Conservation (phyloP, 1,140 invertebrate genomes). For the Branchinecta lynchi region DNA sequence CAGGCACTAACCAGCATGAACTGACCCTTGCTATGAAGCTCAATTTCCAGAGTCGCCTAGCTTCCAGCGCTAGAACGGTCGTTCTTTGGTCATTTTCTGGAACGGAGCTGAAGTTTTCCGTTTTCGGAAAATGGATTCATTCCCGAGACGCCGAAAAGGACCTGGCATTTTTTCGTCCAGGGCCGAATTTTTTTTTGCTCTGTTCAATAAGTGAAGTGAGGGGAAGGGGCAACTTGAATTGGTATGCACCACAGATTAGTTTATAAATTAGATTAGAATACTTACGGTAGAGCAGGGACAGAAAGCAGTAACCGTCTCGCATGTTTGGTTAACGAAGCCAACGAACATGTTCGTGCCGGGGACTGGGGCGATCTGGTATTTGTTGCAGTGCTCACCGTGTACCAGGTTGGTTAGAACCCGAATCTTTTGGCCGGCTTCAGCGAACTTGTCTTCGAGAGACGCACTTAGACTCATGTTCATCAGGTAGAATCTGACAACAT, state of each 20-base stretch:
- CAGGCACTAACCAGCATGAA: no score
- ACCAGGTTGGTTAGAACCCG: slow-evolving; percentile 59
- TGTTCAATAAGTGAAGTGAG: no score
- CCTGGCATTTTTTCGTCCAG: no score
- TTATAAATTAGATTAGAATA: slow-evolving; percentile 18
- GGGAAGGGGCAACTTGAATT: no score
- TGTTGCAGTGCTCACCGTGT: slow-evolving; percentile 74
- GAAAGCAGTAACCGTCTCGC: slow-evolving; percentile 59
- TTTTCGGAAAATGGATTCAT: no score
- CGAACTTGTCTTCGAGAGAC: slow-evolving; percentile 25
- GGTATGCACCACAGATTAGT: background rate
- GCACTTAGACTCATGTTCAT: slow-evolving; percentile 58
- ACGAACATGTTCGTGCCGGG: slow-evolving; percentile 72
- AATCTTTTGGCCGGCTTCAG: background rate
- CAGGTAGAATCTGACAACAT: slow-evolving; percentile 39
- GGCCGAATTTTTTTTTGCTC: no score
- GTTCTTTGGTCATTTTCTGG: no score
- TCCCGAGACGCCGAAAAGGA: no score
- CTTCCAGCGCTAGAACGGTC: no score
- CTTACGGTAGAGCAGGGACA: slow-evolving; percentile 78
- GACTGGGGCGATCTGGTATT: slow-evolving; percentile 65
- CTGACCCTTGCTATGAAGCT: no score
- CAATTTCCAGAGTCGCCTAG: no score
- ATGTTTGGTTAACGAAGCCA: slow-evolving; percentile 70
- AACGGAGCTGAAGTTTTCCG: no score